Base-by-base conservation (phyloP, 2,888 invertebrate genomes). In the Parapristionchus giblindavisi region DNA sequence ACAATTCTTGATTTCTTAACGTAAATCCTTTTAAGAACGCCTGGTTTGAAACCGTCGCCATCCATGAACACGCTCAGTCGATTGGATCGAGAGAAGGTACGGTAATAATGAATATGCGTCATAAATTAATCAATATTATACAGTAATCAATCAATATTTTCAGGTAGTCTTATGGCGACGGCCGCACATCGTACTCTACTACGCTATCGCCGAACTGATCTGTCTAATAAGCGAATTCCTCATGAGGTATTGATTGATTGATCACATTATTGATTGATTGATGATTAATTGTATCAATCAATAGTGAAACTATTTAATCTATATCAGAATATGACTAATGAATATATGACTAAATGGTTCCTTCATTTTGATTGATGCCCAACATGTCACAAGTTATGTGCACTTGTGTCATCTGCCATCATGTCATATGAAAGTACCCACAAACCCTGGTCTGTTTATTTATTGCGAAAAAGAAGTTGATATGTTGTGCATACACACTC, bases 111-210 rank as follows among this genome's bases (percentile, higher is more conserved):
- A 29, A n/a, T 29, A 32, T 56, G 27, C 27, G 24, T 32, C 56
- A n/a, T 32, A 27, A 11, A 6, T 5, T 58, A 34, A 29, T 58
- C 2, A 1, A n/a, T 56, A n/a, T 56, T 3, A 24, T 56, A 27
- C n/a, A 3, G 56, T n/a, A 3, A 3, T 24, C 6, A 21, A 2
- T 17, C 2, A 43, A 8, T 43, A 43, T 14, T 6, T 40, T 14
- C 27, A 65, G 63, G 68, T 90, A n/a, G 89, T 89, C 1, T 75
- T 90, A 48, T 90, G 89, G 89, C 80, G 86, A 63, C 81, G 85
- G 27, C 90, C 90, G 24, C 65, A 89, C 14, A 81, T 79, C 32
- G 89, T 89, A 1, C 38, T 89, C 14, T 84, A 87, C 61, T 90
- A 89, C 81, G 89, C 88, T 56, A n/a, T 88, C n/a, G 75, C 87